phyloP scores from a whole-genome alignment of 1,140 invertebrate species.

The Caenorhabditis latens region DNA sequence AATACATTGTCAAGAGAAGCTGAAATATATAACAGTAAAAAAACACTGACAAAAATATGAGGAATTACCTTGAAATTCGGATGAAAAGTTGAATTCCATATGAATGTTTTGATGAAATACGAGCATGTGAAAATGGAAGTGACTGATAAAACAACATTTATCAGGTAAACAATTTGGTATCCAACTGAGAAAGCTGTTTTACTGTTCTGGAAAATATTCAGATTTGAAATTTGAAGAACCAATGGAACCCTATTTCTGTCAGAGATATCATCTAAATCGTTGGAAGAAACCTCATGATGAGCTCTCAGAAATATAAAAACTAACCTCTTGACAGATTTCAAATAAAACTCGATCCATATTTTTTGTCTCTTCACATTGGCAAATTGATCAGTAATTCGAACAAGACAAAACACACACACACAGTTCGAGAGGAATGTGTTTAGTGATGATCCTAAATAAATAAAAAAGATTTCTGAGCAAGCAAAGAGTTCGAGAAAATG shows the following conservation, averaged over 20 bases:
- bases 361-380: neutral
- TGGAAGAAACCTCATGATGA: too few relatives aligned
- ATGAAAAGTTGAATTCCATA: conserved; percentile 40
- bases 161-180: conserved; percentile 27
- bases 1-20: conserved; percentile 29
- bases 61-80: conserved; percentile 26
- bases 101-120: conserved; percentile 40
- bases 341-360: conserved; percentile 10
- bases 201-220: neutral
- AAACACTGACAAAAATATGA: too few relatives aligned
- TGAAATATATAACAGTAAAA: neutral
- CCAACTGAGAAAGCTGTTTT: neutral
- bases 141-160: conserved; percentile 36
- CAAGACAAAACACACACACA: neutral
- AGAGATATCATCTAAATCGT: too few relatives aligned
- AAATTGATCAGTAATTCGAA: conserved; percentile 8
- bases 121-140: conserved; percentile 31
- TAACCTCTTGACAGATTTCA: conserved; percentile 15
- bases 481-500: neutral
- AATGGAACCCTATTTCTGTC: too few relatives aligned
- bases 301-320: neutral
- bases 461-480: conserved; percentile 11
- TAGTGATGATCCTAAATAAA: conserved; percentile 49
- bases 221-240: neutral
- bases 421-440: conserved; percentile 1